Conservation (phyloP, 1,140 invertebrate genomes). For the Zaprionus nigranus region DNA sequence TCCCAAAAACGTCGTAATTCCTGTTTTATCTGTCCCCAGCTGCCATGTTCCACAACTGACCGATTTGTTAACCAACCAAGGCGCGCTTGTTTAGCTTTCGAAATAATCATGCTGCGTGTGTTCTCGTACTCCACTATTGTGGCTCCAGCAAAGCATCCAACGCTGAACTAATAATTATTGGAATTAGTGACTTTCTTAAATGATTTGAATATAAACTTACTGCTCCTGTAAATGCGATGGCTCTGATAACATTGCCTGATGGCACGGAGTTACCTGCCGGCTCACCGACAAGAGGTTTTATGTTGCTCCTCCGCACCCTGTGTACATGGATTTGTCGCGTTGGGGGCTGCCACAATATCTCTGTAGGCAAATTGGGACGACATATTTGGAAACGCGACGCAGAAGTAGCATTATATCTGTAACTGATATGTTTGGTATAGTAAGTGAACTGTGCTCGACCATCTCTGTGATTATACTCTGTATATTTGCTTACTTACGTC, state of each 20-base stretch:
- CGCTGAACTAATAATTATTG: constrained; percentile 86
- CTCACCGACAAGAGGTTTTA: constrained; percentile 47
- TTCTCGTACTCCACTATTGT: constrained; percentile 96
- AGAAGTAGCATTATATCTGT: constrained; percentile 55
- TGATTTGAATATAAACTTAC: constrained; percentile 85
- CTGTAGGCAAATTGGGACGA: constrained; percentile 40
- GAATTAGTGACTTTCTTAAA: background rate
- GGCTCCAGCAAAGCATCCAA: constrained; percentile 89
- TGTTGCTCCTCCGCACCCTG: constrained; percentile 52
- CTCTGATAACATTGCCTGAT: constrained; percentile 86
- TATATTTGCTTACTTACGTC: constrained; percentile 68
- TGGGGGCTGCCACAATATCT: constrained; percentile 25
- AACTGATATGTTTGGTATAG: constrained; percentile 29
- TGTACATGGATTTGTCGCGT: constrained; percentile 55
- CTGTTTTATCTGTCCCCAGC: constrained; percentile 62
- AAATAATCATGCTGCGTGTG: constrained; percentile 87
- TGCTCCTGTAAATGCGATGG: constrained; percentile 88
- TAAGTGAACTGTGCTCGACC: background rate
- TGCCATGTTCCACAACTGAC: constrained; percentile 45
- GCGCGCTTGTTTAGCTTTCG: constrained; percentile 86
- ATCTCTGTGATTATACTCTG: background rate
- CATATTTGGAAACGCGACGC: constrained; percentile 24
- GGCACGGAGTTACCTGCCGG: constrained; percentile 78
- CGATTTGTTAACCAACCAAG: constrained; percentile 83
- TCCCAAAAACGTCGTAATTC: constrained; percentile 89